These are phyloP conservation scores for Antheraea mylitta DNA, from an alignment of 1,140 invertebrate genomes.

Conservation along the genomic window DNA sequence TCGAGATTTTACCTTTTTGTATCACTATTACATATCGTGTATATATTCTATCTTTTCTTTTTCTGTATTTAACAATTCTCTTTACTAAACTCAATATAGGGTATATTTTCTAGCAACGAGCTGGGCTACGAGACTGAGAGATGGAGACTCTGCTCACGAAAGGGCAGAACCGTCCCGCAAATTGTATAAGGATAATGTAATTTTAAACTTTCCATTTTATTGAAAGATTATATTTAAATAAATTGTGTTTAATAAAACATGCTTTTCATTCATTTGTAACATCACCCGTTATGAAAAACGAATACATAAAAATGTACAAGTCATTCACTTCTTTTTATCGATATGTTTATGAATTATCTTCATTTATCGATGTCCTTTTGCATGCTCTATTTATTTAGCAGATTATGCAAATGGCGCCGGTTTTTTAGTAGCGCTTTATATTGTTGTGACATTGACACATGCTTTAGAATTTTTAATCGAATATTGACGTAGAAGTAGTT, in stretches of 20 bases:
- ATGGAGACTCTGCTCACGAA: slow-evolving; percentile 69
- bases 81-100: slow-evolving; percentile 7
- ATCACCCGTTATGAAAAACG: slow-evolving; percentile 36
- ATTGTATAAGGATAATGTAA: slow-evolving; percentile 62
- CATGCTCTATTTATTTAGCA: slow-evolving; percentile 53
- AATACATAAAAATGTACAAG: slow-evolving; percentile 45
- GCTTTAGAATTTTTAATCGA: neutral
- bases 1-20: slow-evolving; percentile 1
- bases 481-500: neutral
- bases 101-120: slow-evolving; percentile 67
- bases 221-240: slow-evolving; percentile 7
- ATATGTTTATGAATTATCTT: slow-evolving; percentile 25
- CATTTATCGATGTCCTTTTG: slow-evolving; percentile 53
- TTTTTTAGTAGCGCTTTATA: neutral
- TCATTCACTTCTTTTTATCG: slow-evolving; percentile 75
- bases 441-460: neutral
- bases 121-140: slow-evolving; percentile 65
- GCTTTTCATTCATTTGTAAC: slow-evolving; percentile 71
- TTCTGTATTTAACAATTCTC: slow-evolving; percentile 12
- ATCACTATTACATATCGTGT: neutral
- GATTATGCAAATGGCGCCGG: neutral
- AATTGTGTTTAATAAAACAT: slow-evolving; percentile 41
- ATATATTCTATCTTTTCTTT: slow-evolving; percentile 15
- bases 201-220: slow-evolving; percentile 17
- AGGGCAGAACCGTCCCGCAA: slow-evolving; percentile 67